phyloP scores from a whole-genome alignment of 2,888 invertebrate species.

The Leptinotarsa juncta region DNA sequence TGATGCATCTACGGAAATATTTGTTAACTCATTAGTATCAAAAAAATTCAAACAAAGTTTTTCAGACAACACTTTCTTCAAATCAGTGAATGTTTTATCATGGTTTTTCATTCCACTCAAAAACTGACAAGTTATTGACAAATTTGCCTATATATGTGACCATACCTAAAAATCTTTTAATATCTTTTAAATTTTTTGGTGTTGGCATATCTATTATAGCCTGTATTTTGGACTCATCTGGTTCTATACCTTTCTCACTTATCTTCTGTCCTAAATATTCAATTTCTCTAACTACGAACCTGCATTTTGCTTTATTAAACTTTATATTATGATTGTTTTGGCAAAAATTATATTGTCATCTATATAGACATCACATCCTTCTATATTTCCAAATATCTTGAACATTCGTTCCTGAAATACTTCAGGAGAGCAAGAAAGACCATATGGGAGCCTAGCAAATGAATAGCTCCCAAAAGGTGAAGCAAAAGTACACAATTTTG shows the following conservation, averaged over 20 bases:
- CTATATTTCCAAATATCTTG: conserved; percentile 42
- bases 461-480: conserved; percentile 29
- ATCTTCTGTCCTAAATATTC: conserved; percentile 11
- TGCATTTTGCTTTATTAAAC: not conserved
- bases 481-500: conserved; percentile 31
- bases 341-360: conserved; percentile 39
- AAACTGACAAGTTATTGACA: not conserved
- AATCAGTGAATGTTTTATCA: too few species aligned
- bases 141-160: conserved; percentile 7
- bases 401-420: conserved; percentile 35
- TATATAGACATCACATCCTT: conserved; percentile 36
- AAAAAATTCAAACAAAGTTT: not conserved
- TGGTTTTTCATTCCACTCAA: not conserved
- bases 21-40: too few species aligned
- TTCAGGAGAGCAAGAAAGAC: conserved; percentile 33
- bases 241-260: conserved; percentile 2
- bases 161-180: not conserved
- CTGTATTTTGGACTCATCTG: conserved; percentile 16
- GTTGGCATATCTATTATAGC: conserved; percentile 3
- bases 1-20: too few species aligned
- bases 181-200: conserved; percentile 4
- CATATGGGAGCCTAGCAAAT: conserved; percentile 42
- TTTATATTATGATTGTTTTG: conserved; percentile 20
- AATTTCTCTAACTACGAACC: not conserved
- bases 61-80: not conserved